Base-by-base conservation (phyloP, 2,113 vertebrate genomes). In the Cathartes aura region DNA sequence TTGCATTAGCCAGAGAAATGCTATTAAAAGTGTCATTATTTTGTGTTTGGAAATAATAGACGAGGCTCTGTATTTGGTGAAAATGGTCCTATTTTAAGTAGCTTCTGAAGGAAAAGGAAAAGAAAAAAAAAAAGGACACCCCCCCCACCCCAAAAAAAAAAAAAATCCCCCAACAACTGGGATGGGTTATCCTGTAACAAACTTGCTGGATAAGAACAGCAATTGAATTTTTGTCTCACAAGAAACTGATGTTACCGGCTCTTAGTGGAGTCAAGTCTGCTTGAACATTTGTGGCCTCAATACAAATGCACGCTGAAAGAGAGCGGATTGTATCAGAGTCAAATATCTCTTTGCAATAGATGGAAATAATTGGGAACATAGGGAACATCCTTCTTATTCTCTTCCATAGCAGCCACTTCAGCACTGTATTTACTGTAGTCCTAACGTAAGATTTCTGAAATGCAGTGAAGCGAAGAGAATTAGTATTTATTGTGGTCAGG, bases 221-320 rank as follows among this genome's bases (percentile, higher is more conserved):
- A 9, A 90, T n/a, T 96, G 85, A 94, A 66, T 94, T 91, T 88
- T 88, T 95, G n/a, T 87, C 78, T 80, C 32, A 59, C 19, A 53
- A 90, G 78, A 84, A 92, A 64, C 15, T 26, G n/a, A 15, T 80
- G 14, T 82, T 93, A 78, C 32, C 6, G 30, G n/a, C 52, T 94
- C 17, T 21, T 87, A 55, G 30, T 64, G 34, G 72, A 55, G n/a
- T 87, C 68, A 83, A 79, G 38, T 53, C 75, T 93, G 23, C 78
- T 85, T 81, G 24, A 90, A 21, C 11, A 26, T 53, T 87, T 87
- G 26, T 92, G 92, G 60, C 70, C 60, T 93, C 5, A 5, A 47
- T 81, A 71, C 8, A 60, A 94, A 75, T 76, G 21, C 62, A 27
- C 0, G 3, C 70, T 91, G 32, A 93, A 95, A 84, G 68, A 56